These are phyloP conservation scores for Lepus americanus DNA, from an alignment of 2,113 vertebrate genomes.

Conservation along the genomic window DNA sequence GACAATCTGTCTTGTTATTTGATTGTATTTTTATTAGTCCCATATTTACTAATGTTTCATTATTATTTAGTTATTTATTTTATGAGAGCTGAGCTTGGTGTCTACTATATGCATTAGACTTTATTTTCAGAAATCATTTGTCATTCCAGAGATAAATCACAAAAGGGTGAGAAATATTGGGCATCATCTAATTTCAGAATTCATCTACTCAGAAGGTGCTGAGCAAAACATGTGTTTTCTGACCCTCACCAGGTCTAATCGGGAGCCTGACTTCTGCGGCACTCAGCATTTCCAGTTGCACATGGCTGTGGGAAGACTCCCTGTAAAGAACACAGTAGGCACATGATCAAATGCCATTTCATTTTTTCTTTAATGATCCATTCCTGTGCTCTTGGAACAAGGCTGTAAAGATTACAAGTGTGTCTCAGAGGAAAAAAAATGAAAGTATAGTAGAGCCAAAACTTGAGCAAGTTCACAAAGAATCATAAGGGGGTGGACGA, in stretches of 20 bases:
- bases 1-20: background rate
- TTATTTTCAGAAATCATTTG: slow-evolving; percentile 8
- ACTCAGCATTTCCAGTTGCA: background rate
- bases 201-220: background rate
- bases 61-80: background rate
- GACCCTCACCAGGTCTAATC: slow-evolving; percentile 6
- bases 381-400: slow-evolving; percentile 77
- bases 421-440: slow-evolving; percentile 68
- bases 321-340: slow-evolving; percentile 71
- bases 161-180: background rate
- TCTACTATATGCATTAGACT: background rate
- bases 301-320: slow-evolving; percentile 42
- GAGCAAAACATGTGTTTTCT: slow-evolving; percentile 11
- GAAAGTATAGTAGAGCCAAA: slow-evolving; percentile 71
- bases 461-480: slow-evolving; percentile 81
- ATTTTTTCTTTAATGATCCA: slow-evolving; percentile 66
- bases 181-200: slow-evolving; percentile 23
- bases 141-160: background rate
- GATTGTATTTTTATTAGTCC: background rate
- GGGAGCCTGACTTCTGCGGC: background rate
- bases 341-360: slow-evolving; percentile 34
- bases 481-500: slow-evolving; percentile 78
- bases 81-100: background rate
- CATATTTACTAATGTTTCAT: slow-evolving; percentile 28
- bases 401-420: slow-evolving; percentile 75